Evolutionary conservation across 1,140 invertebrate species (phyloP).

Genomic region (Zaprionus camerounensis): DNA sequence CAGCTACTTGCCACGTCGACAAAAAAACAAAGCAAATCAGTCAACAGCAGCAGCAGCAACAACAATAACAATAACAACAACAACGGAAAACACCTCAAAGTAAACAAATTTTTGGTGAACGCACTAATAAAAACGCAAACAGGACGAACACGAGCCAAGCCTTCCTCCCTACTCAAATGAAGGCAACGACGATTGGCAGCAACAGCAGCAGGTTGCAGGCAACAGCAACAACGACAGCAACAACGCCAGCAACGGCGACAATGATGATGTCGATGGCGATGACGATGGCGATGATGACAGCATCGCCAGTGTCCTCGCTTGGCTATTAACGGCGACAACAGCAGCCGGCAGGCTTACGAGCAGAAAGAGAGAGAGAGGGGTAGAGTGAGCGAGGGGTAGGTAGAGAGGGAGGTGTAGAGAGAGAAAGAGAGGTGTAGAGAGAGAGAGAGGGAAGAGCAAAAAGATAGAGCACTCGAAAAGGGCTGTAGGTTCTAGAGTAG

Average conservation of each 20-base stretch:
- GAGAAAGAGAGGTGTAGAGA: background rate
- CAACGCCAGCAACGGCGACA: constrained; percentile 1
- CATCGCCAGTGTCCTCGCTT: constrained; percentile 9
- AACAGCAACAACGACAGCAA: background rate
- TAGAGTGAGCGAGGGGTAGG: background rate
- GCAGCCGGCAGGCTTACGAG: constrained; percentile 6
- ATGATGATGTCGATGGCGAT: constrained; percentile 4
- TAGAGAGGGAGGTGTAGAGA: background rate
- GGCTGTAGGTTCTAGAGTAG: background rate
- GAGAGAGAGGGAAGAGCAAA: constrained; percentile 4
- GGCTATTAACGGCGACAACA: constrained; percentile 35
- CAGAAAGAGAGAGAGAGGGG: background rate
- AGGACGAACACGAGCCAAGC: background rate
- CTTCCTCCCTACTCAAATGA: too few relatives aligned
- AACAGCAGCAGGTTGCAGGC: constrained; percentile 8
- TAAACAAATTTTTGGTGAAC: constrained; percentile 46
- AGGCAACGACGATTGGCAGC: background rate
- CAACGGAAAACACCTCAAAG: constrained; percentile 46
- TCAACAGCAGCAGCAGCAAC: constrained; percentile 18
- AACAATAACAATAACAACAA: constrained; percentile 9
- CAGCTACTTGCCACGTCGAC: constrained; percentile 6
- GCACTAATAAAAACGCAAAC: constrained; percentile 51
- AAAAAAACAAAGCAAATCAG: constrained; percentile 34
- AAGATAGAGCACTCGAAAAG: background rate
- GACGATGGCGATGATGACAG: constrained; percentile 17